phyloP scores from a whole-genome alignment of 2,113 vertebrate genomes.

The Pica pica region DNA sequence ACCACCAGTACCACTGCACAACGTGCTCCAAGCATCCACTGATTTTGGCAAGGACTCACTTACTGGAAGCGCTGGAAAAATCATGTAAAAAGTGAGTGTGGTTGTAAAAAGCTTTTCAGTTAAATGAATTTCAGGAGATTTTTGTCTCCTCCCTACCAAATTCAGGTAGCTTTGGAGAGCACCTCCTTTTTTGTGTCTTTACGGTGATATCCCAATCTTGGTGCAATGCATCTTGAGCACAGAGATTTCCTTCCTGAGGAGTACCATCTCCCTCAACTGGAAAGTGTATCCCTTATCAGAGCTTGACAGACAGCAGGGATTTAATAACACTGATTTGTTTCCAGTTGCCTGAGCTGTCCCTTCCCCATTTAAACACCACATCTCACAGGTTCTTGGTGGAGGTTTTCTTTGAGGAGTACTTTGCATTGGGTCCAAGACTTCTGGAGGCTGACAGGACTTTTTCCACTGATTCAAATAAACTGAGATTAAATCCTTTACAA shows the following conservation, averaged over 20 bases:
- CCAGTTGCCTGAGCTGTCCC: background rate
- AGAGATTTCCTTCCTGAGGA: background rate
- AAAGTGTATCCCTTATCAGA: background rate
- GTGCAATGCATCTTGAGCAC: background rate
- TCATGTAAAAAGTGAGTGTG: no score
- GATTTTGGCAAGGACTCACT: background rate
- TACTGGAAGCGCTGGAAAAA: background rate
- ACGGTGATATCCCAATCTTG: background rate
- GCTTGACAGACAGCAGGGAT: background rate
- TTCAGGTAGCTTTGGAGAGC: background rate
- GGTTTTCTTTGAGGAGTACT: background rate
- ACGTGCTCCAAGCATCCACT: accelerated
- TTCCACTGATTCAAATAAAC: background rate
- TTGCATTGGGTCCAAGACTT: background rate
- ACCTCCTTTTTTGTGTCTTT: background rate
- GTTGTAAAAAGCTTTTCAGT: background rate
- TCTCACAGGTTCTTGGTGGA: background rate
- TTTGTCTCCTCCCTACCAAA: background rate
- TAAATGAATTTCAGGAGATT: background rate
- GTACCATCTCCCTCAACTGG: background rate
- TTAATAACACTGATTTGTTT: background rate
- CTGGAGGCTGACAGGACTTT: background rate
- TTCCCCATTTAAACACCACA: background rate
- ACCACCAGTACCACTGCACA: background rate
- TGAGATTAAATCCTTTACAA: background rate